Evolutionary conservation across 2,113 vertebrate genomes (phyloP).

Genomic region (Zosterops lateralis): DNA sequence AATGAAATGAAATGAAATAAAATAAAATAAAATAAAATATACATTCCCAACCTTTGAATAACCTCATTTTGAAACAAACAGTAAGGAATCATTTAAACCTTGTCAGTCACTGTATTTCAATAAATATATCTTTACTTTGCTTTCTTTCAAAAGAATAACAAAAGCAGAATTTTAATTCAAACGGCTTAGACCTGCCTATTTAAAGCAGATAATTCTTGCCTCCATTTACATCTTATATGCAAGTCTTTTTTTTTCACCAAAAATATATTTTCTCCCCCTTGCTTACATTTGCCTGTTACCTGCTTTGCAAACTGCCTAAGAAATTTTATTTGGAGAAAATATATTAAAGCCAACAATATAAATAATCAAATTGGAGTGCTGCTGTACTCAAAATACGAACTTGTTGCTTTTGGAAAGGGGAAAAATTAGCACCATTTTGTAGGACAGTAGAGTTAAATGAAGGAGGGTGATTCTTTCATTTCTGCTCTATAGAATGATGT

Average conservation of each 20-base stretch:
- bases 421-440: constrained; percentile 79
- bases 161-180: constrained; percentile 30
- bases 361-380: constrained; percentile 25
- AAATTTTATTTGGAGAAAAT: constrained; percentile 42
- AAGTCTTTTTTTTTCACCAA: not conserved
- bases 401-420: constrained; percentile 79
- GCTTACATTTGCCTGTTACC: not conserved
- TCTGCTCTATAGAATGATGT: constrained; percentile 82
- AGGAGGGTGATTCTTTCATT: constrained; percentile 81
- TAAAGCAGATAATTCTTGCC: constrained; percentile 3
- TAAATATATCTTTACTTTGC: constrained; percentile 35
- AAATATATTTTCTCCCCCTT: not conserved
- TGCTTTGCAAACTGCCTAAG: not conserved
- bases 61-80: constrained; percentile 37
- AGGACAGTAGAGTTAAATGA: constrained; percentile 79
- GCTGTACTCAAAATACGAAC: constrained; percentile 62
- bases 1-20: constrained; percentile 10
- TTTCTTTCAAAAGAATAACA: constrained; percentile 4
- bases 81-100: constrained; percentile 47
- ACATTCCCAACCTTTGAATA: constrained; percentile 31
- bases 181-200: not conserved
- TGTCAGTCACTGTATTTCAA: not conserved
- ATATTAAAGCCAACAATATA: not conserved
- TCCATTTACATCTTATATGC: not conserved
- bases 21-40: constrained; percentile 15